Base-by-base conservation (phyloP, 2,888 invertebrate genomes). In the Andrena bicolor region DNA sequence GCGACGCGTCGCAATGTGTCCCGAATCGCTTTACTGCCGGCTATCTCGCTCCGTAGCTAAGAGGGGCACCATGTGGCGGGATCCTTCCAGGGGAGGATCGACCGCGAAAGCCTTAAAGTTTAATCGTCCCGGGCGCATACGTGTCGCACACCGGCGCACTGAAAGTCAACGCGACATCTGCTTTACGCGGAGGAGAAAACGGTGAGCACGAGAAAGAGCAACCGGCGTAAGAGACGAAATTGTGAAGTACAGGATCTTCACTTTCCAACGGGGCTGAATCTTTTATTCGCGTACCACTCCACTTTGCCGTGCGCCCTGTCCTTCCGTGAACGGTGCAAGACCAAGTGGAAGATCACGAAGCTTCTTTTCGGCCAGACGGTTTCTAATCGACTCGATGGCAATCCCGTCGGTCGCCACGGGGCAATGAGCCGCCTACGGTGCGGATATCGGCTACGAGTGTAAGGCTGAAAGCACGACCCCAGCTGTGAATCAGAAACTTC, bases 21-120 rank as follows among this genome's bases (percentile, higher is more conserved):
- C 66, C 41, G 56, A 83, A 76, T 76, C 74, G 70, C 72, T 81
- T 76, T 30, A 49, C 30, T 26, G 70, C 48, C 48, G 63, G 26
- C 58, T 32, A 41, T 65, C 60, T 70, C 41, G 72, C 49, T 60
- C 65, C 53, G 51, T 32, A 73, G 56, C 53, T 58, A 64, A 76
- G 58, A 69, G 68, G 28, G 58, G 76, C 69, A 68, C 75, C 76
- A 48, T 71, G 80, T 75, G 80, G 61, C 49, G 10, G 30, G 32
- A 49, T 60, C 28, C 61, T 73, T 73, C 72, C 32, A 51, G 53
- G 58, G 49, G 35, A 53, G 81, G 73, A 81, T 80, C 83, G 83
- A 84, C 85, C 84, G 60, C 66, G 82, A 73, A 68, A 77, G 80
- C 82, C 74, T 87, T 85, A 87, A 89, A 90, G 82, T 89, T 90